Base-by-base conservation (phyloP, 2,113 vertebrate genomes). In the Rallus limicola region DNA sequence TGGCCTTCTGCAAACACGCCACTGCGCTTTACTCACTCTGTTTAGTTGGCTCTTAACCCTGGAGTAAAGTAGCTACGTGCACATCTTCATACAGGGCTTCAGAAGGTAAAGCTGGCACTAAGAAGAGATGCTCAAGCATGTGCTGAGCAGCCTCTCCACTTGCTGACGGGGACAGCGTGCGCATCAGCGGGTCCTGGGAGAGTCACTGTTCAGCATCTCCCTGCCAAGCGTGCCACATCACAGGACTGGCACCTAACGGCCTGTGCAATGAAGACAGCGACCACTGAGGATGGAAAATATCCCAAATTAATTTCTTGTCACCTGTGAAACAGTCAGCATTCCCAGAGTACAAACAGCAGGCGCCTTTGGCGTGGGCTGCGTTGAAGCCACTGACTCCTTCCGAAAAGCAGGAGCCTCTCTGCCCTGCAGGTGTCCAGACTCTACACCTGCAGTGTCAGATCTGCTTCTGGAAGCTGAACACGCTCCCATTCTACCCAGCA, bases 381-480 rank as follows among this genome's bases (percentile, higher is more conserved):
- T 19, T 31, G 31, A 86, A 78, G 38, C 6, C 53, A 36, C 12
- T 25, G 58, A 38, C 29, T 38, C 65, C 4, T 1, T 26, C 9
- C 26, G n/a, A 70, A 74, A 13, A 33, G 69, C 9, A 40, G 33
- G 12, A 84, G 63, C 40, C 48, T 63, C 56, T 36, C 46, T 34
- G 23, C 62, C 52, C 69, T 25, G 19, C 18, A 26, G 5, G 3
- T 3, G 4, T 5, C 46, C 76, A 60, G 78, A 72, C 13, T 8
- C 42, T 59, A 16, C 3, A 2, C 3, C 13, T 46, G 34, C 15
- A 11, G 34, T 16, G 17, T 7, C 40, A 0, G 2, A 52, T 21
- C 62, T 75, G 40, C 38, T 86, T 38, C 83, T 79, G 67, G 10
- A 63, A 77, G 36, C 71, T 46, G 11, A 85, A 55, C 5, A 1